phyloP scores from a whole-genome alignment of 2,113 vertebrate genomes.

The Drymodes brunneopygia region DNA sequence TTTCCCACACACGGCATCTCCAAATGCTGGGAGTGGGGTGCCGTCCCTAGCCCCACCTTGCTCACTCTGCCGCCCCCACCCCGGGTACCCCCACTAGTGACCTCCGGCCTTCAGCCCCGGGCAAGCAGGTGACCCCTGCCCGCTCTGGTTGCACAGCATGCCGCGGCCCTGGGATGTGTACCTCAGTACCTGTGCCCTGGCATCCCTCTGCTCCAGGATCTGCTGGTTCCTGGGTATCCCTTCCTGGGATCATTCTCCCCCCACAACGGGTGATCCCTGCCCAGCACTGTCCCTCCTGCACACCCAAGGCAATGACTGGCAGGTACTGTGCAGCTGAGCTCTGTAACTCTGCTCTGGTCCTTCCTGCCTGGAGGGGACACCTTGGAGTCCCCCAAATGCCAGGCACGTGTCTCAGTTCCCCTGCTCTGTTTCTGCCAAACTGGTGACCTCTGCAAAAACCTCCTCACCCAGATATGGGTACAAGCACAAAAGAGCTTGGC shows the following conservation, averaged over 20 bases:
- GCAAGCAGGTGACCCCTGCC: neutral
- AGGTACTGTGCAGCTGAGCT: neutral
- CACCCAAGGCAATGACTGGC: neutral
- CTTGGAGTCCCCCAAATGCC: neutral
- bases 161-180: neutral
- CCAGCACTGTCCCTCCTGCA: neutral
- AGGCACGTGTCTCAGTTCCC: rapidly evolving
- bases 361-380: neutral
- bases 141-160: neutral
- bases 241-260: neutral
- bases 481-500: neutral
- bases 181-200: neutral
- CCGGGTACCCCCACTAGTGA: neutral
- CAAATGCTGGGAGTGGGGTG: neutral
- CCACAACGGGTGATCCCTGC: neutral
- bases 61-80: neutral
- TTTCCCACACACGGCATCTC: neutral
- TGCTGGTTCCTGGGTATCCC: neutral
- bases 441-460: neutral
- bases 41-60: neutral
- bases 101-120: neutral
- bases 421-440: neutral
- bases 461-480: neutral
- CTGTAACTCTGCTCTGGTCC: neutral
- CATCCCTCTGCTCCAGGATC: neutral